Percentiles rank a stretch among this genome's conserved stretches.
Evolutionary conservation across 1,140 invertebrate genomes (phyloP).

Genomic region (Cyphomyrmex costatus): DNA sequence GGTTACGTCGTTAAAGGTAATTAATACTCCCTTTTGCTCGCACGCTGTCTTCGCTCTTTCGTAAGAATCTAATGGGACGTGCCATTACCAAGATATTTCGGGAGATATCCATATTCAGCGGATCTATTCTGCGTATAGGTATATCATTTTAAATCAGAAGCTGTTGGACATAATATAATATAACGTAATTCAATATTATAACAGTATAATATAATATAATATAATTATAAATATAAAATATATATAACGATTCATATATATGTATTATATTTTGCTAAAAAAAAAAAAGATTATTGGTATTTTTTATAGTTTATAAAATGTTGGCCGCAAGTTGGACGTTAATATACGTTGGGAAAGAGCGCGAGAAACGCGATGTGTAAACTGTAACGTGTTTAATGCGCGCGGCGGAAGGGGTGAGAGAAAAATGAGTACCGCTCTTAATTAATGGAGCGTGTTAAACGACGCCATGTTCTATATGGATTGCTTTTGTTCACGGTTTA

Average conservation of each 20-base stretch:
- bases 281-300: not conserved
- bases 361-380: not conserved
- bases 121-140: no score
- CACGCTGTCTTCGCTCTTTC: conserved; percentile 23
- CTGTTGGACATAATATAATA: not conserved
- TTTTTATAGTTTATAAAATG: not conserved
- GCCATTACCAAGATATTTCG: conserved; percentile 33
- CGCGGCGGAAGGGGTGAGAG: not conserved
- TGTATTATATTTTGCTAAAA: not conserved
- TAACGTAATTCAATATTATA: not conserved
- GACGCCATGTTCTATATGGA: conserved; percentile 41
- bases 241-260: no score
- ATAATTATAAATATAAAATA: no score
- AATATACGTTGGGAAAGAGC: not conserved
- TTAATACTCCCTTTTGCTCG: conserved; percentile 63
- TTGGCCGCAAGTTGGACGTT: not conserved
- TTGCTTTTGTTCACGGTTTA: conserved; percentile 62
- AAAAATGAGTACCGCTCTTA: conserved; percentile 47
- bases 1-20: conserved; percentile 61
- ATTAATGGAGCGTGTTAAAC: conserved; percentile 53
- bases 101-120: not conserved
- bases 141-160: no score
- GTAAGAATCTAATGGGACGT: conserved; percentile 34
- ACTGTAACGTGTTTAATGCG: conserved; percentile 26
- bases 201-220: not conserved